Base-by-base conservation (phyloP, 2,888 invertebrate genomes). In the Mythimna lalbum region DNA sequence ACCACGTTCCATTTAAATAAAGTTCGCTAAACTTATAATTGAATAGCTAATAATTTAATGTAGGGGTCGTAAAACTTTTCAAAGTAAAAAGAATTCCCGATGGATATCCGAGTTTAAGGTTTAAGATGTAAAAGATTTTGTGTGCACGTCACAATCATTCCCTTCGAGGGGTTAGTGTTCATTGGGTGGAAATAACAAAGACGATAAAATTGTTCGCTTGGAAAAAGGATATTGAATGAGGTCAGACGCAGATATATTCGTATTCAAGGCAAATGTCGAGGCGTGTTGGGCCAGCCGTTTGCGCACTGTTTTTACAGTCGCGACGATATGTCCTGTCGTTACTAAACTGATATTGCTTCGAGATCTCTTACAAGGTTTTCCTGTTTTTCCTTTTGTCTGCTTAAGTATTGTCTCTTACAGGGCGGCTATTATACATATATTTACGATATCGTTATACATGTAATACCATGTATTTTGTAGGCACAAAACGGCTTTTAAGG, bases 151-250 rank as follows among this genome's bases (percentile, higher is more conserved):
- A 93, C 90, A 93, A 93, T 92, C 90, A 93, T 93, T 93, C 89
- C 87, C 86, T 90, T 92, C 90, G 90, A 93, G 92, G 93, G 93
- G 93, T 94, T 92, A 92, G 92, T 91, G 93, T 92, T 94, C 94
- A 95, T 93, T 91, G 94, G 92, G 93, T 94, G 94, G 94, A 95
- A 95, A 93, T 95, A 94, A 94, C 94, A 94, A 93, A 95, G 93
- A 92, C 93, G 94, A 95, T 95, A 95, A 95, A 95, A 95, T 90
- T 93, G 92, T 94, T 95, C 94, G 91, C 90, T 94, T 88, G 95
- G 94, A 95, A 95, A 95, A 95, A 93, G 94, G 94, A 94, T 94
- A 94, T 95, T 94, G 94, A 94, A 95, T 93, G 93, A 93, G 95
- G 94, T 94, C 94, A 94, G 90, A 92, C 91, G 90, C 92, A 93